A percentile compares a stretch with the other conserved stretches of the same genome.
Conservation (phyloP, 2,888 invertebrate species). For the Sminthurides aquaticus region DNA sequence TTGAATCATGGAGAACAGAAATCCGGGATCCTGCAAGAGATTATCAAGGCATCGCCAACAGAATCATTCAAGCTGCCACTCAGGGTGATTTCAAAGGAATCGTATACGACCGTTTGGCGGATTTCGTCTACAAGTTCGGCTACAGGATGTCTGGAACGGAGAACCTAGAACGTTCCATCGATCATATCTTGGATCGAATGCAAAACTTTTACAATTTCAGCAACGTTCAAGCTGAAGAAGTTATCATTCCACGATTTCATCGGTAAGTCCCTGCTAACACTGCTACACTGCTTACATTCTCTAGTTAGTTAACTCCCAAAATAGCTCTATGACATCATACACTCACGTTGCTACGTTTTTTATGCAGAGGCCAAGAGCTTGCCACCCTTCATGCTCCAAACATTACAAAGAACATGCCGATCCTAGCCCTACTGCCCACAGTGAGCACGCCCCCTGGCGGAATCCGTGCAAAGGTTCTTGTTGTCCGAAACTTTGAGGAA, state of each 20-base stretch:
- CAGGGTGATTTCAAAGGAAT: slow-evolving; percentile 53
- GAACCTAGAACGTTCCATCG: slow-evolving; percentile 47
- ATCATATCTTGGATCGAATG: slow-evolving; percentile 46
- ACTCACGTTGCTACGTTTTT: slow-evolving; percentile 1
- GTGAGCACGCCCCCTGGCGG: slow-evolving; percentile 37
- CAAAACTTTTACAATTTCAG: slow-evolving; percentile 45
- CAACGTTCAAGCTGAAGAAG: slow-evolving; percentile 49
- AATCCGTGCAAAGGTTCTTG: slow-evolving; percentile 35
- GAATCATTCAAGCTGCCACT: slow-evolving; percentile 52
- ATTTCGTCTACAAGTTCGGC: slow-evolving; percentile 47
- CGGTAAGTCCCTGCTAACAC: slow-evolving; percentile 29
- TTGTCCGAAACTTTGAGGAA: slow-evolving; percentile 38
- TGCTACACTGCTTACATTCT: not conserved
- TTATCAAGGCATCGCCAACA: slow-evolving; percentile 51
- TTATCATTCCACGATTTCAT: slow-evolving; percentile 44
- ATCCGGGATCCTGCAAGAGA: too few species aligned
- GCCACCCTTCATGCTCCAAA: slow-evolving; percentile 22
- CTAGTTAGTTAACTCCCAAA: not conserved
- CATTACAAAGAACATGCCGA: slow-evolving; percentile 25
- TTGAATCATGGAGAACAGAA: slow-evolving; percentile 48
- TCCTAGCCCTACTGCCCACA: slow-evolving; percentile 37
- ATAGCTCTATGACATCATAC: too few species aligned
- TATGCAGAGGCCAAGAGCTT: slow-evolving; percentile 32
- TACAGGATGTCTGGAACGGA: slow-evolving; percentile 46
- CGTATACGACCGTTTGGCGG: slow-evolving; percentile 43